These are phyloP conservation scores for Toxostoma redivivum DNA, from an alignment of 2,113 vertebrate genomes.

Conservation along the genomic window DNA sequence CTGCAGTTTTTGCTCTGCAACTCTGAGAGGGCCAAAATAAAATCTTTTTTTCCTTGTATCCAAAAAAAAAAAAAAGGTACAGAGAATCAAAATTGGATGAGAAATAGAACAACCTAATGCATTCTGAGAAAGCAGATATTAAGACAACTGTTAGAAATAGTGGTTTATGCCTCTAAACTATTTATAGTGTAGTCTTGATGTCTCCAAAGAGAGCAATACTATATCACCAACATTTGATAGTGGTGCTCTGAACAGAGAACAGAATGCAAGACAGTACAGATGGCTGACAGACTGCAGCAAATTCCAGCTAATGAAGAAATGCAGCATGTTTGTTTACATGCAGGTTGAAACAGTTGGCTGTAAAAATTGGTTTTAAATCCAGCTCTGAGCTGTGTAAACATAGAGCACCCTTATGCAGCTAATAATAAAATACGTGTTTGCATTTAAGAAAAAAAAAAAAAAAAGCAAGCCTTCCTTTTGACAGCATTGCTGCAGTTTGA, in stretches of 20 bases:
- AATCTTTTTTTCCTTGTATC: not conserved
- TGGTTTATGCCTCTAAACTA: conserved; percentile 35
- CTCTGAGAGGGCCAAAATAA: not conserved
- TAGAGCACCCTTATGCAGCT: conserved; percentile 28
- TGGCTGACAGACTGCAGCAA: conserved; percentile 68
- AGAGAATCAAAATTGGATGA: not conserved
- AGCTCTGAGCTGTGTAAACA: conserved; percentile 62
- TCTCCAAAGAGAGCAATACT: conserved; percentile 63
- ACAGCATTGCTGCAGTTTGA: conserved; percentile 46
- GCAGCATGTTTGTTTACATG: conserved; percentile 62
- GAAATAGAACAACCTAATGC: not conserved
- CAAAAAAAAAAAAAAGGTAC: not conserved
- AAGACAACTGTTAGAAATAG: conserved; percentile 48
- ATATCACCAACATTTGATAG: conserved; percentile 56
- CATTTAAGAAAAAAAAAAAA: not conserved
- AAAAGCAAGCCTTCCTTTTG: not conserved
- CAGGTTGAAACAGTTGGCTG: conserved; percentile 50
- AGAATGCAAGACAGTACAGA: conserved; percentile 61
- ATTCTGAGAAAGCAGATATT: conserved; percentile 46
- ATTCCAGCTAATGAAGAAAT: conserved; percentile 66
- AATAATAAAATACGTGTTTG: conserved; percentile 46
- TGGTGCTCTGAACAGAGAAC: conserved; percentile 38
- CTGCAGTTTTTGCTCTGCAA: not conserved
- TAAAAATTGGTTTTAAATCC: conserved; percentile 43
- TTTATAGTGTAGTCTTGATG: conserved; percentile 51